A percentile compares a stretch with the other conserved stretches of the same genome.
Evolutionary conservation across 2,888 invertebrate species (phyloP).

Genomic region (Iselma pallidipennis): DNA sequence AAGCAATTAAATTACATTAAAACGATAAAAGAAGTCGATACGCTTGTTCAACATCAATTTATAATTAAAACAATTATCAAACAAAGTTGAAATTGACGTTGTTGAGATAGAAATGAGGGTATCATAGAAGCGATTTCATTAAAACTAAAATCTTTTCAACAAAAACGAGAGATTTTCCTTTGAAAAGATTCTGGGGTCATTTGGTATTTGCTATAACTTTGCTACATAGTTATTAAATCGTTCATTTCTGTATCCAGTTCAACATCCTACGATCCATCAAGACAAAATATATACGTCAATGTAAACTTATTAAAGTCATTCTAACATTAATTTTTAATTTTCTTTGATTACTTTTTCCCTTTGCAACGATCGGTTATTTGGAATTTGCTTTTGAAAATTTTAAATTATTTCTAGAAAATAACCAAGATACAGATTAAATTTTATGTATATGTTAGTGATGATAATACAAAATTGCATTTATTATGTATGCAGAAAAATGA

Average conservation of each 20-base stretch:
- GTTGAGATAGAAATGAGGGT: neutral
- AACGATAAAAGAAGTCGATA: neutral
- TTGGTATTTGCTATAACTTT: neutral
- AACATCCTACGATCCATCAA: constrained; percentile 14
- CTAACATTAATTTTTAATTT: neutral
- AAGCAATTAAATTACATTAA: constrained; percentile 2
- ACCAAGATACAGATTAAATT: too few species aligned
- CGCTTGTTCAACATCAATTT: neutral
- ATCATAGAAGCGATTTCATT: neutral
- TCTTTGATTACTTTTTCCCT: too few species aligned
- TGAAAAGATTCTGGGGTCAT: neutral
- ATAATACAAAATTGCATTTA: too few species aligned
- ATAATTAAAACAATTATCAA: neutral
- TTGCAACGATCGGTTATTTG: too few species aligned
- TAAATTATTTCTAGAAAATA: neutral
- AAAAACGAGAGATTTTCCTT: too few species aligned
- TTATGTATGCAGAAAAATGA: too few species aligned
- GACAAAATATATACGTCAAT: constrained; percentile 9
- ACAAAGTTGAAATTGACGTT: neutral
- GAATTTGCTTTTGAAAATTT: neutral
- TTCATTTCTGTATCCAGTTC: constrained; percentile 11
- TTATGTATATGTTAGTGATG: too few species aligned
- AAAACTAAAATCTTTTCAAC: constrained; percentile 2
- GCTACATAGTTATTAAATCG: constrained; percentile 10
- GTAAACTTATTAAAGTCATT: constrained; percentile 14